phyloP scores from a whole-genome alignment of 2,797 vertebrate genomes.

The Characodon lateralis region DNA sequence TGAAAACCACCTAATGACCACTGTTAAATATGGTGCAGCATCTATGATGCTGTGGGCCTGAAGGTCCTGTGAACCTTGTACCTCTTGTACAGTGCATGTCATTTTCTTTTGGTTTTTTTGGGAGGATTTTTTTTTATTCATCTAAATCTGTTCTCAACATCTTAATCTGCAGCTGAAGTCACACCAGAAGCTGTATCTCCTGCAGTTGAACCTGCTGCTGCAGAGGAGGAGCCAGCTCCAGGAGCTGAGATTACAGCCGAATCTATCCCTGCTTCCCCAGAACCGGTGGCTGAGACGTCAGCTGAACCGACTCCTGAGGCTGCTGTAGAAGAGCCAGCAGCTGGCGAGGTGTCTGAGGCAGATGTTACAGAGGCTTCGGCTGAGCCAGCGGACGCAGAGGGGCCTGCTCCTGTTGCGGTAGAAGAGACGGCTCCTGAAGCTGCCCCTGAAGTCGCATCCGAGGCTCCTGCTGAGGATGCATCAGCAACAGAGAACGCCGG shows the following conservation, averaged over 20 bases:
- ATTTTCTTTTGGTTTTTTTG: no score
- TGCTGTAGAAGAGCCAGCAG: slow-evolving; percentile 22
- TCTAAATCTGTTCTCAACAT: background rate
- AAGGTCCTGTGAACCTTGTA: no score
- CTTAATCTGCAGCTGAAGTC: slow-evolving; percentile 13
- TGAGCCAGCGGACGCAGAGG: slow-evolving; percentile 30
- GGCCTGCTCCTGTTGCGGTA: slow-evolving; percentile 21
- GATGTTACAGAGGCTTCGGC: slow-evolving; percentile 7
- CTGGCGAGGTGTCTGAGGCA: background rate
- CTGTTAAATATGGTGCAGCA: no score
- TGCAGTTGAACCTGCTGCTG: slow-evolving; percentile 35
- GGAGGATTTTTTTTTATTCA: background rate
- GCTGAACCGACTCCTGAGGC: slow-evolving; percentile 23
- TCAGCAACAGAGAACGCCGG: slow-evolving; percentile 57
- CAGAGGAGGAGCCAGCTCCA: slow-evolving; percentile 21
- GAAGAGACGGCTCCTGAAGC: slow-evolving; percentile 14
- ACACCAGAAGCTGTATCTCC: slow-evolving; percentile 23
- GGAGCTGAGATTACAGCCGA: slow-evolving; percentile 1
- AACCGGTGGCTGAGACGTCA: slow-evolving; percentile 15
- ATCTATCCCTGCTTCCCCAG: background rate
- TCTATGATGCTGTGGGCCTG: no score
- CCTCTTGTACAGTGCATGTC: no score
- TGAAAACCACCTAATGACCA: no score
- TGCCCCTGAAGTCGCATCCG: slow-evolving; percentile 6
- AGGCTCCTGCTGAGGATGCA: slow-evolving; percentile 35